Percentiles rank a stretch among this genome's conserved stretches.
Conservation (phyloP, 2,888 invertebrate species). For the Xestia ashworthii region DNA sequence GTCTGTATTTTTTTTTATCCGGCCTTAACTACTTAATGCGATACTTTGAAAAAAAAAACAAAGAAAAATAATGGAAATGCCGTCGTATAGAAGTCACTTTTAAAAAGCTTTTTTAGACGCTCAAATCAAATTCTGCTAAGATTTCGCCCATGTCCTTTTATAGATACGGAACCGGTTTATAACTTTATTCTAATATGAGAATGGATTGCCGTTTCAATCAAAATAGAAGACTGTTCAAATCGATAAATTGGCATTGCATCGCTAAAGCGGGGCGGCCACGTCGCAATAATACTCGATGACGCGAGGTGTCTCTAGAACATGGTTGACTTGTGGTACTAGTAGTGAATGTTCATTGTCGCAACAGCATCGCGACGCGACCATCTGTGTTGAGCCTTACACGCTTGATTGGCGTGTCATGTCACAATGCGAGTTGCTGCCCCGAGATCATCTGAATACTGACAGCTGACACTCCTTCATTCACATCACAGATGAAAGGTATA, state of each 20-base stretch:
- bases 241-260: not conserved
- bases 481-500: not conserved
- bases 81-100: too few relatives aligned
- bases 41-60: too few relatives aligned
- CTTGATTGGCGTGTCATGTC: constrained; percentile 7
- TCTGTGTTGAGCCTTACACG: not conserved
- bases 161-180: not conserved
- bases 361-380: not conserved
- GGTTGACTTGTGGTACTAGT: too few relatives aligned
- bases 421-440: not conserved
- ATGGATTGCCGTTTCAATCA: not conserved
- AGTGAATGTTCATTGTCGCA: not conserved
- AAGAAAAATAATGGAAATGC: too few relatives aligned
- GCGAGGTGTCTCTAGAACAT: not conserved
- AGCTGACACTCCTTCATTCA: constrained; percentile 6
- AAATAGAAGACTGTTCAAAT: not conserved
- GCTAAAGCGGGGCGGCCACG: not conserved
- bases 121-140: too few relatives aligned
- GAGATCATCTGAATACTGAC: constrained; percentile 6
- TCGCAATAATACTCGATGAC: not conserved
- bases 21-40: too few relatives aligned
- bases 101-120: too few relatives aligned
- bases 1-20: too few relatives aligned
- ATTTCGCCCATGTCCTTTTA: not conserved
- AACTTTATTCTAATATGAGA: not conserved